Evolutionary conservation across 1,140 invertebrate species (phyloP), one percentile per base, ranked within the genome.

Genomic region (Vanessa atalanta): DNA sequence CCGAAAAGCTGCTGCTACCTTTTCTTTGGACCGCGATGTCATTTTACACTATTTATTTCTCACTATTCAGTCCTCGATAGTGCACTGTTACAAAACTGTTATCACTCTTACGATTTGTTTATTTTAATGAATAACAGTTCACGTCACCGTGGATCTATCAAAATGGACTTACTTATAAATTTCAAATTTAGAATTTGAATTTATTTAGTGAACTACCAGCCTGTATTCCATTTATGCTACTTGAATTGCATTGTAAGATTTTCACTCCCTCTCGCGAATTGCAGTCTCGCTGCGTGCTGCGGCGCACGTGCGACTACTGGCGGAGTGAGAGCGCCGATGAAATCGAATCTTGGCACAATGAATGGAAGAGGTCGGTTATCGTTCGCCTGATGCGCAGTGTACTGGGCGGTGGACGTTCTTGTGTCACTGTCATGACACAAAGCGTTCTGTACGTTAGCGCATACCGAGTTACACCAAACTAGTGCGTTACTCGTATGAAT

Each of bases 1-100:
- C 75, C 96, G 93, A 85, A 97, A 95, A 37, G 95, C 96, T 26
- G 96, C 95, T 7, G 96, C 95, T 47, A 97, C 95, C 83, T 93
- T 93, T 80, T 95, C 94, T 87, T 96, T 96, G 6, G 96, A 95
- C 72, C 95, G 94, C 72, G 95, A 96, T 76, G 95, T 95, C 96
- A 96, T 96, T 63, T 84, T 88, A 72, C 81, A 86, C 83, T 76
- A 68, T 76, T 63, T 81, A 84, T 81, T 84, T 81, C 75, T 72
- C 81, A 84, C 81, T 68, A 66, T 75, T 75, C 78, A 50, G 31
- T 57, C 43, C 23, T 51, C 43, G 53, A 23, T 20, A 63, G 53
- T 31, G 47, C 50, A 65, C 68, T 70, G 12, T 72, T 47, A 47
- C 31, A 65, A 72, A 63, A 65, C 63, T 72, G 48, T 71, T 57